Percentiles rank a stretch among this genome's conserved stretches.
phyloP scores from a whole-genome alignment of 2,888 invertebrate genomes.

The Drosophila suboccidentalis region DNA sequence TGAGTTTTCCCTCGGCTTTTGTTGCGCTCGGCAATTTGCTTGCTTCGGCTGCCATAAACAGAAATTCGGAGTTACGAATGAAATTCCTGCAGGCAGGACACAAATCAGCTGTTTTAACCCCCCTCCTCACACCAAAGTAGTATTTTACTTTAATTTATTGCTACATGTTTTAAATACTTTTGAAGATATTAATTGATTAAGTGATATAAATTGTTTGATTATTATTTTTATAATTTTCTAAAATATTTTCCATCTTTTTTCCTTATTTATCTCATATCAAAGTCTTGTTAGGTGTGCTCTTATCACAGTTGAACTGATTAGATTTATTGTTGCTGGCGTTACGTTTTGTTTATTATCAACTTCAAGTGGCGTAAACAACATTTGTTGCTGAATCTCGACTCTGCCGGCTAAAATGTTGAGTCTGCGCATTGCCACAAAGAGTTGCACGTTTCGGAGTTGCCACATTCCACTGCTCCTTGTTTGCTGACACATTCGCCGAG shows the following conservation, averaged over 20 bases:
- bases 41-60: conserved; percentile 31
- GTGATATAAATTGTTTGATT: background rate
- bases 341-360: conserved; percentile 66
- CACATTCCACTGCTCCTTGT: conserved; percentile 63
- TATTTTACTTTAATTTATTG: conserved; percentile 18
- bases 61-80: conserved; percentile 67
- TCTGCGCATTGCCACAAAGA: conserved; percentile 62
- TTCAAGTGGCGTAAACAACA: conserved; percentile 64
- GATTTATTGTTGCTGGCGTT: conserved; percentile 12
- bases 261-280: too few relatives aligned
- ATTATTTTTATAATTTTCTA: background rate
- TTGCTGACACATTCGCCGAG: conserved; percentile 30
- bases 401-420: conserved; percentile 81
- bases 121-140: background rate
- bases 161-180: background rate
- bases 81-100: conserved; percentile 59
- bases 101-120: conserved; percentile 66
- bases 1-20: conserved; percentile 55
- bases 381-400: conserved; percentile 70
- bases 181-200: background rate
- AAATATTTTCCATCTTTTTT: background rate
- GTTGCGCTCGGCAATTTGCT: conserved; percentile 14
- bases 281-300: background rate
- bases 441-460: conserved; percentile 58
- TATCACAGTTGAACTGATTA: conserved; percentile 8